Percentiles rank a stretch among this genome's conserved stretches.
Evolutionary conservation across 1,140 invertebrate genomes (phyloP).

Genomic region (Drosophila varians): DNA sequence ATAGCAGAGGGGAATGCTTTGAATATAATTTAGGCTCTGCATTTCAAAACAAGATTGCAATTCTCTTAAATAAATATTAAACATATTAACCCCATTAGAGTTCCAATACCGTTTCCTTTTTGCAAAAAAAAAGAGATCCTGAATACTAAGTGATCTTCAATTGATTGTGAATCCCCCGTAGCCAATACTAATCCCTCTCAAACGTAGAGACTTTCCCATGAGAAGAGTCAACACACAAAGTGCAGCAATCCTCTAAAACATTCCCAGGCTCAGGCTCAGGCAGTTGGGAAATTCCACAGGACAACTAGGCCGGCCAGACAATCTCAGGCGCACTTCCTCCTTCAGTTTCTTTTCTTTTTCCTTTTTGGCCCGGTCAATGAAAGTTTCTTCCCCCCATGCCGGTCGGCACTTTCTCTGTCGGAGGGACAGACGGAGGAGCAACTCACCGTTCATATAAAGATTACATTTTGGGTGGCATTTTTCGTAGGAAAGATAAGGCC

Average conservation of each 20-base stretch:
- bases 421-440: conserved; percentile 1
- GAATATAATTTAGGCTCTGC: too few relatives aligned
- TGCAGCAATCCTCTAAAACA: conserved; percentile 16
- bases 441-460: conserved; percentile 57
- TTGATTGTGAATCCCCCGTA: conserved; percentile 22
- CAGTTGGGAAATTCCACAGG: conserved; percentile 38
- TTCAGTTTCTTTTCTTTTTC: neutral
- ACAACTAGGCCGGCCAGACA: conserved; percentile 4
- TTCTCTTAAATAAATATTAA: neutral
- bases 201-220: conserved; percentile 29
- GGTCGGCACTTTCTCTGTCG: conserved; percentile 61
- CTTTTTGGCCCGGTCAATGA: conserved; percentile 42
- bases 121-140: neutral
- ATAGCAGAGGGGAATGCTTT: too few relatives aligned
- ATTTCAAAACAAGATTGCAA: too few relatives aligned
- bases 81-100: neutral
- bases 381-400: conserved; percentile 39
- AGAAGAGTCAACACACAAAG: conserved; percentile 41
- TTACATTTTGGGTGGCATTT: conserved; percentile 77
- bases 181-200: conserved; percentile 37
- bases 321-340: conserved; percentile 18
- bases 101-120: neutral
- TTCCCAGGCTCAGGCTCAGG: conserved; percentile 24
- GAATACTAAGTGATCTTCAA: conserved; percentile 28
- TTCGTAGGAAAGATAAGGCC: conserved; percentile 68